Base-by-base conservation (phyloP, 2,113 vertebrate species). In the Morone saxatilis region DNA sequence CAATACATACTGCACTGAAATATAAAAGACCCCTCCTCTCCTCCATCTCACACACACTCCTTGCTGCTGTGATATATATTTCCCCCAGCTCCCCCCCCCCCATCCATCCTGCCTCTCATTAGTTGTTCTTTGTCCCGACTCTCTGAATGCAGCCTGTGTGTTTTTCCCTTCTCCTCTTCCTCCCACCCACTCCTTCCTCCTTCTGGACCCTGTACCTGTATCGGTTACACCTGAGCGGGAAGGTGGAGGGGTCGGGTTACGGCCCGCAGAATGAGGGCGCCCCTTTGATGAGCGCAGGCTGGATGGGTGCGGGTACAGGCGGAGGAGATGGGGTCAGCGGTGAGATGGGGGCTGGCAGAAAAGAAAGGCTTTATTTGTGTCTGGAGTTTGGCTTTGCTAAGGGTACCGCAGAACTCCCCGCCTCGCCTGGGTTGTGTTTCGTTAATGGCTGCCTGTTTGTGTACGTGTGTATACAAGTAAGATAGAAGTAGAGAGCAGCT, bases 161-260 rank as follows among this genome's bases (percentile, higher is more conserved):
- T 76, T 65, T 31, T 79, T 59, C 48, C 53, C 71, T 31, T 53
- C 69, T 71, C 71, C 70, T 53, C 54, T 40, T 11, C 45, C 50
- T 31, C 71, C 51, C n/a, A 19, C 74, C 60, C 11, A 56, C 67
- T 13, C 54, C 71, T 63, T 73, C 77, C 68, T 69, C 76, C 70
- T 61, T 59, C 78, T 50, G 78, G 83, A 69, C 78, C 84, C 63
- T 90, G 89, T 95, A 94, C 95, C 94, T 95, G 95, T 95, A 96
- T 96, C 93, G 14, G 89, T 95, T 96, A 95, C 95, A 96, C 94
- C 94, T 95, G 93, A 91, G 87, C 85, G 80, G 81, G 89, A 83
- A 89, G 89, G 84, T 73, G 70, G 77, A 65, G 74, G 92, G 81
- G 62, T 95, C 77, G 56, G 84, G 84, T 95, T 96, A 89, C 91